Percentiles rank a stretch among this genome's conserved stretches.
phyloP scores from a whole-genome alignment of 2,797 vertebrate genomes.

The Aulostomus chinensis region DNA sequence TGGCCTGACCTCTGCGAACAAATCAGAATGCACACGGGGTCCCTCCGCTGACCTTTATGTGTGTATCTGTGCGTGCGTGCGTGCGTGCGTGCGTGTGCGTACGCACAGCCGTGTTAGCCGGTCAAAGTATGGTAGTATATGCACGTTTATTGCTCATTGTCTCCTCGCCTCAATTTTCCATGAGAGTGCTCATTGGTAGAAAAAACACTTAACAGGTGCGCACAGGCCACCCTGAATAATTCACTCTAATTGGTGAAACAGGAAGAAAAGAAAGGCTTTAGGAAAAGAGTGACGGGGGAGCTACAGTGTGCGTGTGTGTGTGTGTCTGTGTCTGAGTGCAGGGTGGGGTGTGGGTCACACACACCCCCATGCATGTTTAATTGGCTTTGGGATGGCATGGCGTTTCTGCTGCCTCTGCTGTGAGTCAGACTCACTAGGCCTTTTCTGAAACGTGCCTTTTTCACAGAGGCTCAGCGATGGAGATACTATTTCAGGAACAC shows the following conservation, averaged over 20 bases:
- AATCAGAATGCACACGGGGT: conserved; percentile 43
- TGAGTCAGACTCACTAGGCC: conserved; percentile 63
- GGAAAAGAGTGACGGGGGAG: conserved; percentile 36
- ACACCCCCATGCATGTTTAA: conserved; percentile 73
- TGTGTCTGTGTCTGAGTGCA: no score
- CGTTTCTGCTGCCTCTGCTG: conserved; percentile 67
- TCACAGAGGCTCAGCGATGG: conserved; percentile 58
- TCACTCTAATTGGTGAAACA: conserved; percentile 61
- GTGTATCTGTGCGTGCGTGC: conserved; percentile 8
- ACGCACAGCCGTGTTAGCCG: conserved; percentile 6
- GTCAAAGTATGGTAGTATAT: conserved; percentile 17
- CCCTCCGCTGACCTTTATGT: conserved; percentile 17
- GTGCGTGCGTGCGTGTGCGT: background rate
- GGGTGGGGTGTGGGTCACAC: no score
- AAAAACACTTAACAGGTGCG: conserved; percentile 68
- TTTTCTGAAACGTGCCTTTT: conserved; percentile 58
- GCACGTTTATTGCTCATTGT: conserved; percentile 32
- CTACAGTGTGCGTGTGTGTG: conserved; percentile 24
- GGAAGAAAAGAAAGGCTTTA: conserved; percentile 11
- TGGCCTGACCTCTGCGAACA: conserved; percentile 36
- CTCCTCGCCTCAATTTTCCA: conserved; percentile 61
- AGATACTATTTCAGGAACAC: conserved; percentile 71
- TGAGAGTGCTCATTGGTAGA: conserved; percentile 47
- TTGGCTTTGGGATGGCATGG: conserved; percentile 68
- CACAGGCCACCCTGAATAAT: conserved; percentile 59